These are phyloP conservation scores for Heteromyza rotundicornis DNA, from an alignment of 2,888 invertebrate genomes.

Conservation along the genomic window DNA sequence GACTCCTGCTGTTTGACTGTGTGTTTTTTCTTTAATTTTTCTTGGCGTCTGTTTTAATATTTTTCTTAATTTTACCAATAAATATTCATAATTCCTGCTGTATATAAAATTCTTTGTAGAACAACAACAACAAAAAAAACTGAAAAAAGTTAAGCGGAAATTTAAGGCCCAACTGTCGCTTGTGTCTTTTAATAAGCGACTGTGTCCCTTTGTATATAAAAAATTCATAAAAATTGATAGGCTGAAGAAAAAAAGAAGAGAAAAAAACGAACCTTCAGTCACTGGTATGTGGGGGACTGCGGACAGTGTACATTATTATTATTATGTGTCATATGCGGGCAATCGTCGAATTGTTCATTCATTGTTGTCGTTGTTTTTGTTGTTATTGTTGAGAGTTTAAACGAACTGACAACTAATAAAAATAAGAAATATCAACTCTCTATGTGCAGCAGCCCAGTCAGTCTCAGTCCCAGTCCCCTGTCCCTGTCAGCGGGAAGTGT, in stretches of 20 bases:
- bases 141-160: neutral
- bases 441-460: neutral
- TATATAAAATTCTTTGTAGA: too few species aligned
- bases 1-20: neutral
- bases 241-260: too few species aligned
- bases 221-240: neutral
- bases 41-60: neutral
- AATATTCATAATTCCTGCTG: neutral
- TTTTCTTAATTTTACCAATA: neutral
- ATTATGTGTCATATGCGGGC: constrained; percentile 2
- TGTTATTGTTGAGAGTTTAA: constrained; percentile 2
- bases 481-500: constrained; percentile 1
- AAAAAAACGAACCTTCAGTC: too few species aligned
- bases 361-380: neutral
- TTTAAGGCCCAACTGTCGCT: neutral
- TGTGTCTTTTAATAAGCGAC: neutral
- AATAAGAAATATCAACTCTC: neutral
- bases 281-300: too few species aligned
- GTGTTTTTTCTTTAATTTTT: too few species aligned
- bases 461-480: neutral
- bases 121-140: too few species aligned
- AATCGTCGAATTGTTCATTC: neutral
- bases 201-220: neutral
- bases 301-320: neutral
- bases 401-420: constrained; percentile 6